Evolutionary conservation across 2,888 invertebrate species (phyloP), one percentile per base, ranked within the genome.

Genomic region (Lasioglossum leucozonium): DNA sequence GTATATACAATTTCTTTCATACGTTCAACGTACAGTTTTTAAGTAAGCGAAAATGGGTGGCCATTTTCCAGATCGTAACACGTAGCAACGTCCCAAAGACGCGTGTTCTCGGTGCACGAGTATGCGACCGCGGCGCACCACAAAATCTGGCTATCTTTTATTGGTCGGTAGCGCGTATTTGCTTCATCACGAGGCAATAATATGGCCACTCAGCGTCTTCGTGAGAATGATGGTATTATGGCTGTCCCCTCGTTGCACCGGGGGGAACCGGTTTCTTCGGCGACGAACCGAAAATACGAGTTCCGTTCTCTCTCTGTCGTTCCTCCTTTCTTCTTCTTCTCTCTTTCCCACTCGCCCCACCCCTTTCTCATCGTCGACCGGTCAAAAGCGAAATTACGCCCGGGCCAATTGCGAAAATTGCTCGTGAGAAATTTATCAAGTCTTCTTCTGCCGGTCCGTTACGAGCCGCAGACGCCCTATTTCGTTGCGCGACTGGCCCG

Each of bases 201-300:
- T 89, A 89, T 84, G 85, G 82, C 85, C 88, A 88, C 85, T 90
- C 88, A 88, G 86, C 87, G 90, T 90, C 91, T 80, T 69, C 71
- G 62, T 72, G 87, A 77, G 82, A 90, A 90, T 89, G 91, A 90
- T 89, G 87, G 86, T 88, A 87, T 89, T 89, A 91, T 87, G 84
- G 83, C 80, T 81, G 85, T 86, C 89, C 84, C 79, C 77, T 84
- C 84, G 69, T 85, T 86, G 85, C 87, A 71, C 81, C 77, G 75
- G 26, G 30, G 30, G 72, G 80, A 89, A 89, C 89, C 89, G 89
- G 89, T 89, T 89, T 69, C 82, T 80, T 67, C 34, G 58, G 74
- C 82, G 79, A 82, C 83, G 72, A 83, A 87, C 91, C 78, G 86
- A 87, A 87, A 82, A 81, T 67, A 65, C 76, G 72, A 30, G 79